Evolutionary conservation across 2,888 invertebrate genomes (phyloP).

Genomic region (Andrena fulva): DNA sequence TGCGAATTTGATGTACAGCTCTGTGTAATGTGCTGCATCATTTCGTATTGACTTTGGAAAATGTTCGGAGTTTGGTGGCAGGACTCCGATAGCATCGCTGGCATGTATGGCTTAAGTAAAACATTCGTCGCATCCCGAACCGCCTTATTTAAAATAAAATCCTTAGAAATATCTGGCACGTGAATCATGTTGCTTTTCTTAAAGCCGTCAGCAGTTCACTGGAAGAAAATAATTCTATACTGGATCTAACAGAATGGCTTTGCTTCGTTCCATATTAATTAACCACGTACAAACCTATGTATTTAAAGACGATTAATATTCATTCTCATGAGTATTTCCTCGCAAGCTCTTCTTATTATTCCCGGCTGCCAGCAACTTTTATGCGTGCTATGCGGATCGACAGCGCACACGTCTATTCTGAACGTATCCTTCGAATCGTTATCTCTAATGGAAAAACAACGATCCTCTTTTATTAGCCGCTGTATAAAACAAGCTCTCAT

Average conservation of each 20-base stretch:
- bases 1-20: constrained; percentile 36
- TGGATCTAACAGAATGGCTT: neutral
- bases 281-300: constrained; percentile 17
- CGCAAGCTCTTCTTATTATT: constrained; percentile 63
- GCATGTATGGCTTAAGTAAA: constrained; percentile 44
- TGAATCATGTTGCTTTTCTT: constrained; percentile 42
- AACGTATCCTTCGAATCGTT: constrained; percentile 37
- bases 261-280: neutral
- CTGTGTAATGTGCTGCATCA: constrained; percentile 7
- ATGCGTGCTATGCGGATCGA: constrained; percentile 36
- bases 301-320: constrained; percentile 45
- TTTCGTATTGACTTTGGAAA: constrained; percentile 13
- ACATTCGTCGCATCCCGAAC: constrained; percentile 63
- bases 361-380: constrained; percentile 60
- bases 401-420: constrained; percentile 46
- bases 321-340: constrained; percentile 66
- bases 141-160: constrained; percentile 64
- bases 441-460: constrained; percentile 59
- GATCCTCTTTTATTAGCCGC: constrained; percentile 68
- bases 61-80: constrained; percentile 11
- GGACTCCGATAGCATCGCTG: constrained; percentile 1
- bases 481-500: constrained; percentile 38
- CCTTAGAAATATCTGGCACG: constrained; percentile 48
- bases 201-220: constrained; percentile 8
- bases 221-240: constrained; percentile 5